A percentile compares a stretch with the other conserved stretches of the same genome.
Evolutionary conservation across 1,140 invertebrate species (phyloP).

Genomic region (Scaptomyza graminum): DNA sequence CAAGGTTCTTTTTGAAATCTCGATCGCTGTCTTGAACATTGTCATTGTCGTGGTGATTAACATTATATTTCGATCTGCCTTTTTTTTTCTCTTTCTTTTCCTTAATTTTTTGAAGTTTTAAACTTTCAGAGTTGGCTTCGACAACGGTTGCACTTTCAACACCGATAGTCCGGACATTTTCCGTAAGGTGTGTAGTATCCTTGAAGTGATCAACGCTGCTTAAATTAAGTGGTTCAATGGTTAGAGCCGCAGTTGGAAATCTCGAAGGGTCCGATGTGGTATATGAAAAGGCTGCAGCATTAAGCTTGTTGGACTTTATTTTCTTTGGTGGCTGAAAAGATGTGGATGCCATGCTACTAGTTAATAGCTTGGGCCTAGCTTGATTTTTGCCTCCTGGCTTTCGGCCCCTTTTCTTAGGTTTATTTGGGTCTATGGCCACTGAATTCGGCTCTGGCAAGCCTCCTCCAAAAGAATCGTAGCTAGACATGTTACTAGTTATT

Average conservation of each 20-base stretch:
- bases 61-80: conserved; percentile 35
- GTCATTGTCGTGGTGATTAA: background rate
- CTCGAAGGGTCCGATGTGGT: background rate
- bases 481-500: background rate
- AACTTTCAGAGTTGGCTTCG: background rate
- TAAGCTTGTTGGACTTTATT: conserved; percentile 16
- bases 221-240: conserved; percentile 58
- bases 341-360: background rate
- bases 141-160: background rate
- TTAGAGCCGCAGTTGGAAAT: background rate
- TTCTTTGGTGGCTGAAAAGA: conserved; percentile 21
- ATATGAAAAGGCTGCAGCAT: background rate
- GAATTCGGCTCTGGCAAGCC: background rate
- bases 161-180: background rate
- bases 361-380: conserved; percentile 9
- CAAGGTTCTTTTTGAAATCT: conserved; percentile 7
- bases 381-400: conserved; percentile 75
- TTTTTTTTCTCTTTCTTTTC: conserved; percentile 64
- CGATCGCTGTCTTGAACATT: background rate
- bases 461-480: conserved; percentile 3
- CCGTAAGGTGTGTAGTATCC: background rate
- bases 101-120: conserved; percentile 31
- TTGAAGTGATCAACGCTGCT: conserved; percentile 18
- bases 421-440: conserved; percentile 20
- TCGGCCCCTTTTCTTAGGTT: conserved; percentile 72